These are phyloP conservation scores for Chromoteleia sp. DNA, from an alignment of 2,888 invertebrate species.

Conservation along the genomic window DNA sequence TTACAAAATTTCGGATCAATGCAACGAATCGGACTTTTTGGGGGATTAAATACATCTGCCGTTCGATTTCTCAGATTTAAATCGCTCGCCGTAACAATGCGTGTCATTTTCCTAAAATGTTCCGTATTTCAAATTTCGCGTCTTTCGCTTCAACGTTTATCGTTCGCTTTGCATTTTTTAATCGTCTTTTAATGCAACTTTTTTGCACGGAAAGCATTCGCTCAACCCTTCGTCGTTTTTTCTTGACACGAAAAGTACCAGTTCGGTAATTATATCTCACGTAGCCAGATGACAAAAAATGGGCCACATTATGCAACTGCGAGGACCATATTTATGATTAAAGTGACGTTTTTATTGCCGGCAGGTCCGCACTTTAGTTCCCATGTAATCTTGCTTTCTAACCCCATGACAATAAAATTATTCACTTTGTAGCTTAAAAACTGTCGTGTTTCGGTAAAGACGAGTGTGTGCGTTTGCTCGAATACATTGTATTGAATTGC, in stretches of 20 bases:
- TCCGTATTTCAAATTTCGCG: conserved; percentile 4
- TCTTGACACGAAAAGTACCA: conserved; percentile 11
- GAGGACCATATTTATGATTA: conserved; percentile 44
- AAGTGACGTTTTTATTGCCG: conserved; percentile 44
- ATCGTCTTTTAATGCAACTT: too few relatives aligned
- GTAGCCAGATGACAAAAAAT: conserved; percentile 33
- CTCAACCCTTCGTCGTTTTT: conserved; percentile 23
- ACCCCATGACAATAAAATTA: conserved; percentile 35
- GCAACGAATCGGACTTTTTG: conserved; percentile 29
- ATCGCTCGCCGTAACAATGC: conserved; percentile 38
- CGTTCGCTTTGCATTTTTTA: too few relatives aligned
- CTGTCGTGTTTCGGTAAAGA: conserved; percentile 3
- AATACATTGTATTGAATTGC: neutral
- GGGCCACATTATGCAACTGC: conserved; percentile 26
- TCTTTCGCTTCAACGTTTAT: too few relatives aligned
- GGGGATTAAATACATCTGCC: conserved; percentile 58
- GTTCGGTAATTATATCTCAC: conserved; percentile 28
- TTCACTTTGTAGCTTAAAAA: conserved; percentile 30
- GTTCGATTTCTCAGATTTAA: conserved; percentile 39
- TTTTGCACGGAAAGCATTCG: neutral
- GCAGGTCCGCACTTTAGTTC: conserved; percentile 44
- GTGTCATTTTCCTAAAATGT: neutral
- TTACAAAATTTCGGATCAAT: conserved; percentile 63
- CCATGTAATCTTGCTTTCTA: conserved; percentile 37
- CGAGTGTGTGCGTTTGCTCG: neutral